Base-by-base conservation (phyloP, 1,140 invertebrate species). In the Drosophila hydei region DNA sequence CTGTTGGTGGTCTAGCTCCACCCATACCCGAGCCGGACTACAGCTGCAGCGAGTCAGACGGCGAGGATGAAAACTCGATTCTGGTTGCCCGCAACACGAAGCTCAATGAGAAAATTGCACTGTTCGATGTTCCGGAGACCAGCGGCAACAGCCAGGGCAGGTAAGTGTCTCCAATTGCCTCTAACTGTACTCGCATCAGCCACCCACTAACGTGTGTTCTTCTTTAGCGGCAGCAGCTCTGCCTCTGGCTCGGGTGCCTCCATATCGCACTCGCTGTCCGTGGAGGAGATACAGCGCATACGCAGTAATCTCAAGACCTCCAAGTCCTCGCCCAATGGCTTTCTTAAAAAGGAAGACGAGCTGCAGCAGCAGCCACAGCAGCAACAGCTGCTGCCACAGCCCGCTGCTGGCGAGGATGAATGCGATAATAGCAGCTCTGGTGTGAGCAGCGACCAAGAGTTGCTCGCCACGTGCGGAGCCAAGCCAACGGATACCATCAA, bases 1-100 rank as follows among this genome's bases (percentile, higher is more conserved):
- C 68, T 38, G 62, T 50, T 59, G 64, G 38, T 68, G 77, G 36
- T 5, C 50, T 51, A 2, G 93, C 94, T 3, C 96, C 96, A 8
- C 95, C 95, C 3, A 97, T 97, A 61, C 97, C 97, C 0, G 97
- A 97, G 83, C 97, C 97, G 0, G 97, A 97, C 92, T 97, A 97
- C 92, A 97, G 95, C 91, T 94, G 96, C 81, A 96, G 95, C 56
- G 96, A 96, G 81, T 96, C 95, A 0, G 94, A 94, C 60, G 94
- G 94, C 23, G 94, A 94, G 40, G 93, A 92, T 54, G 94, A 93
- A 76, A 93, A 91, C 58, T 92, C 91, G 0, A 90, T 91, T 60
- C 56, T 91, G 42, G 89, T 85, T 68, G 91, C 81, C 19, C 79
- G 80, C 21, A 92, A 92, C 52, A 91, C 90, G 0, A 91, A 91